Evolutionary conservation across 2,113 vertebrate genomes (phyloP), one percentile per base, ranked within the genome.

Genomic region (Mormoops blainvillei): DNA sequence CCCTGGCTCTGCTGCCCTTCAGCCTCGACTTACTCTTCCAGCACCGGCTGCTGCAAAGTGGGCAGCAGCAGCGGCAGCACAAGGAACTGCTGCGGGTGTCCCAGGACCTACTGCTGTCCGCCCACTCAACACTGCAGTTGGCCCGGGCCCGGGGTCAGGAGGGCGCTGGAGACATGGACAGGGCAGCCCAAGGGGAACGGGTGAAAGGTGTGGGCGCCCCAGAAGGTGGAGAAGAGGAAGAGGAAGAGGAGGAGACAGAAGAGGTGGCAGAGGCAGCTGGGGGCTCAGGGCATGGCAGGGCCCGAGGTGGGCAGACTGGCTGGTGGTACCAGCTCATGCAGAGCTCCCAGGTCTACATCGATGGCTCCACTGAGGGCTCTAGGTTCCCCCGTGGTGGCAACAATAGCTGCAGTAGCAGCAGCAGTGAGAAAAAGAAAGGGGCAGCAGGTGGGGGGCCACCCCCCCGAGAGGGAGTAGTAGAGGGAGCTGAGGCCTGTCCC

Each of bases 251-350:
- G 45, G 95, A 82, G 52, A 94, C 89, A 71, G 91, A 93, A 22
- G 96, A 97, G 61, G 83, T 15, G 68, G 82, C 81, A 33, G 96
- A 91, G 52, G 91, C 77, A 7, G 45, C 86, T 2, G 95, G 87
- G 50, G 63, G 84, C 65, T 45, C 95, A 2, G 98, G 90, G 56
- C 74, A 68, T 15, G 94, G 94, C 92, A 84, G 95, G 80, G 87
- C 94, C 50, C 87, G 20, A 71, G 97, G 98, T 0, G 97, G 98
- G 52, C 99, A 99, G 98, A 99, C 99, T 0, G 99, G 99, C 33
- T 99, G 99, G 99, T 99, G 99, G 99, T 99, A 99, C 98, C 99
- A 99, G 98, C 99, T 99, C 67, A 99, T 99, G 99, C 99, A 99
- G 98, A 99, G 99, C 96, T 99, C 99, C 65, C 99, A 99, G 98